Evolutionary conservation across 2,888 invertebrate species (phyloP).

Genomic region (Diadromus collaris): DNA sequence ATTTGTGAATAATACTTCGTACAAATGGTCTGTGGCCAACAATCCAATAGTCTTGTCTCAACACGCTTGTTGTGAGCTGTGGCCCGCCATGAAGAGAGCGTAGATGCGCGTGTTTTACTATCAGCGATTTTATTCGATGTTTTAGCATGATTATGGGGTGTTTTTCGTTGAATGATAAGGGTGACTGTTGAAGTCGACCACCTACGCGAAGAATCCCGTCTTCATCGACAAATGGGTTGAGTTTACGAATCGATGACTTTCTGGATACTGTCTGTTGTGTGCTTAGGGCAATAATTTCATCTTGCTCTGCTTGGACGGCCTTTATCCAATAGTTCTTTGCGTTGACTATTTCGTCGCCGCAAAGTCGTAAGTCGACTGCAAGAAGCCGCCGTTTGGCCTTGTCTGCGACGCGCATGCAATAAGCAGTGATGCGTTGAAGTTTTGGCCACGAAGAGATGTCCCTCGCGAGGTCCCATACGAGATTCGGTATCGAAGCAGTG

Average conservation of each 20-base stretch:
- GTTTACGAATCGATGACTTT: too few species aligned
- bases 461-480: slow-evolving; percentile 1
- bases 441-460: slow-evolving; percentile 40
- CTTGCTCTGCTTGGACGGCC: too few species aligned
- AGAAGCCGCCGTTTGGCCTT: background rate
- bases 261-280: too few species aligned
- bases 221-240: too few species aligned
- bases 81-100: slow-evolving; percentile 50
- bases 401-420: background rate
- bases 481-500: slow-evolving; percentile 57
- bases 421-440: slow-evolving; percentile 40
- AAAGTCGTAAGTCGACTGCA: background rate
- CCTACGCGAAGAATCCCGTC: too few species aligned
- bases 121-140: background rate
- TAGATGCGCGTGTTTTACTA: slow-evolving; percentile 36
- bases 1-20: slow-evolving; percentile 30
- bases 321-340: slow-evolving; percentile 31
- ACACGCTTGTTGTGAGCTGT: slow-evolving; percentile 40
- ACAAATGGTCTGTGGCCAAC: slow-evolving; percentile 38
- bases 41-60: slow-evolving; percentile 51
- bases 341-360: slow-evolving; percentile 17
- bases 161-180: too few species aligned
- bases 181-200: too few species aligned
- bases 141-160: too few species aligned
- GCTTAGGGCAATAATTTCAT: too few species aligned